These are phyloP conservation scores for Notolepis coatsorum DNA, from an alignment of 2,797 vertebrate species.

Conservation along the genomic window DNA sequence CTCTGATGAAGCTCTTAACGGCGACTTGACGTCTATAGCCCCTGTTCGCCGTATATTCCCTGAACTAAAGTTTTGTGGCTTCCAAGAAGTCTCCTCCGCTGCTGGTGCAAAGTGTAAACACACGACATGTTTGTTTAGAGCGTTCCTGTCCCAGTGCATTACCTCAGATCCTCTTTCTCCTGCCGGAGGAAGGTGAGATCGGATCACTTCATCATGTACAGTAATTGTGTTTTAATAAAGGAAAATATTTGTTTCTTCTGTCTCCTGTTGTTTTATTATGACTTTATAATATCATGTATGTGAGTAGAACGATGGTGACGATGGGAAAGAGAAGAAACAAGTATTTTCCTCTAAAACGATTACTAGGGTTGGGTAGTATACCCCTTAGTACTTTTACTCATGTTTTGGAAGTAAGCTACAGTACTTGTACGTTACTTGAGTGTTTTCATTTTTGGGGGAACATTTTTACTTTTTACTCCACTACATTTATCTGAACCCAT, in stretches of 20 bases:
- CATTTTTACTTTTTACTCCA: too few species aligned
- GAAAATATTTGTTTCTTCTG: constrained; percentile 95
- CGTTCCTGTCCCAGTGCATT: constrained; percentile 7
- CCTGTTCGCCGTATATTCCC: constrained; percentile 4
- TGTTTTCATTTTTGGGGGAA: too few species aligned
- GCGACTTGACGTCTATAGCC: neutral
- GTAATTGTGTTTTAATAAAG: constrained; percentile 88
- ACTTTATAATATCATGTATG: constrained; percentile 9
- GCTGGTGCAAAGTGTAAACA: constrained; percentile 10
- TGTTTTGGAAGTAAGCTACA: too few species aligned
- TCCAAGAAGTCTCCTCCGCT: constrained; percentile 46
- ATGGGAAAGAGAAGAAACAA: constrained; percentile 77
- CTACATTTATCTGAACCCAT: too few species aligned
- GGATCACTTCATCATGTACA: constrained; percentile 60
- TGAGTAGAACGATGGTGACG: constrained; percentile 19
- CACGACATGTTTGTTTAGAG: neutral
- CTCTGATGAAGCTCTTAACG: constrained; percentile 31
- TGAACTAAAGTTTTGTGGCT: constrained; percentile 22
- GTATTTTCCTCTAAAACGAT: constrained; percentile 84
- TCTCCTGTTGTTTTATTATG: constrained; percentile 77
- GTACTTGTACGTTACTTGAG: too few species aligned
- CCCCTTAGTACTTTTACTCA: too few species aligned
- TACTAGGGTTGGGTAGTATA: too few species aligned
- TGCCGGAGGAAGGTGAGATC: neutral
- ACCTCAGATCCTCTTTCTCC: constrained; percentile 28